These are phyloP conservation scores for Acinonyx jubatus DNA, from an alignment of 2,113 vertebrate species.

Conservation along the genomic window DNA sequence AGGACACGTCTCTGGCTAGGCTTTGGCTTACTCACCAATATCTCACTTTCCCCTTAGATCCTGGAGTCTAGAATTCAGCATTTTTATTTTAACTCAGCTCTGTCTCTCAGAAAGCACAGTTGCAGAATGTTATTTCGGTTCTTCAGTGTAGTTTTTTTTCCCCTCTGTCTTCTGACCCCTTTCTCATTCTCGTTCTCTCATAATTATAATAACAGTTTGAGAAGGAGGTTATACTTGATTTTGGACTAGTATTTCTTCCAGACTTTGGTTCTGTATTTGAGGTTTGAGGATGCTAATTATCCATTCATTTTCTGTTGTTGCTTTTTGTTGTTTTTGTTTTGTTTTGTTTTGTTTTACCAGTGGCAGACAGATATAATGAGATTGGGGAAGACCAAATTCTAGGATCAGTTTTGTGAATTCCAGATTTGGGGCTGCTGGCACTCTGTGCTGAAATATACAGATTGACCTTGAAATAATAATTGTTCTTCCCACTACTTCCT, in stretches of 20 bases:
- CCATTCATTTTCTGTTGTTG: not conserved
- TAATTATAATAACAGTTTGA: not conserved
- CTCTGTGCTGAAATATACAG: not conserved
- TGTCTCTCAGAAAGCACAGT: not conserved
- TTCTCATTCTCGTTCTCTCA: not conserved
- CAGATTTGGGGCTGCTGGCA: not conserved
- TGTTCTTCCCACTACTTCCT: not conserved
- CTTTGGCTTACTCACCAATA: not conserved
- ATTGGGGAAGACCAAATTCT: not conserved
- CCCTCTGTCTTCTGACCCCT: not conserved
- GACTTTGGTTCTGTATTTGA: not conserved
- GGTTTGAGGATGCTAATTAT: not conserved
- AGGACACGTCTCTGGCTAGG: not conserved
- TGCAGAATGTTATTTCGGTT: slow-evolving; percentile 11
- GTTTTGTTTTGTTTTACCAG: not conserved
- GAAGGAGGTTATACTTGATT: not conserved
- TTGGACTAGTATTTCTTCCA: not conserved
- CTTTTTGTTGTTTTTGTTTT: not conserved
- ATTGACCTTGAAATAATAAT: not conserved
- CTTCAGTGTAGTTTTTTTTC: not conserved
- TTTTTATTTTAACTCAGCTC: not conserved
- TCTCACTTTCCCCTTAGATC: not conserved
- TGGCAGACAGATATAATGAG: not conserved
- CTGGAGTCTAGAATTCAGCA: not conserved
- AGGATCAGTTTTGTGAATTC: not conserved